A percentile compares a stretch with the other conserved stretches of the same genome.
Evolutionary conservation across 2,797 vertebrate species (phyloP).

Genomic region (Masticophis lateralis): DNA sequence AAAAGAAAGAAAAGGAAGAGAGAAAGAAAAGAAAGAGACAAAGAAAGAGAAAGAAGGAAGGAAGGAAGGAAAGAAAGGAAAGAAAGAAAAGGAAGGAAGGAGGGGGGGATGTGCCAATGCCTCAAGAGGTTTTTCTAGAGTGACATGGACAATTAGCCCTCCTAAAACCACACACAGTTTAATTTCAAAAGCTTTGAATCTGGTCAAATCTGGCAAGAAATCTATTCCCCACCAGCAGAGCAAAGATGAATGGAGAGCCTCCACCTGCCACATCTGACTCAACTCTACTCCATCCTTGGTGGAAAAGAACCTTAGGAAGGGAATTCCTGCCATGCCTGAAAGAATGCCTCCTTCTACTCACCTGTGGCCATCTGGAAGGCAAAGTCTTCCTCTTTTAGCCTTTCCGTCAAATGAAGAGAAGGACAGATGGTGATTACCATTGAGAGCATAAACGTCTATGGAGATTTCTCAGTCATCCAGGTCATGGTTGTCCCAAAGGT

Average conservation of each 20-base stretch:
- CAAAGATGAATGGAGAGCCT: not conserved
- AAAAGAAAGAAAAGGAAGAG: no score
- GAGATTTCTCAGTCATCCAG: no score
- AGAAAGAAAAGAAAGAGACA: no score
- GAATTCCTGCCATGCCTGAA: not conserved
- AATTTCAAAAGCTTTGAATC: not conserved
- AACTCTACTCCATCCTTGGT: not conserved
- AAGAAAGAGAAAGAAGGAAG: no score
- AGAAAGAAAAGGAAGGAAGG: no score
- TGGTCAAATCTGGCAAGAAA: not conserved
- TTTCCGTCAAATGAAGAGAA: not conserved
- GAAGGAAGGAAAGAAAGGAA: no score
- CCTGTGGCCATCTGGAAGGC: not conserved
- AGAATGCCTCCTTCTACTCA: not conserved
- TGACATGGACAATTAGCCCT: not conserved
- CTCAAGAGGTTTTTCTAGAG: not conserved
- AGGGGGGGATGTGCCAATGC: not conserved
- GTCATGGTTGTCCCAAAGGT: no score
- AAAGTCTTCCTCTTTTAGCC: not conserved
- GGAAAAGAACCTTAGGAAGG: not conserved
- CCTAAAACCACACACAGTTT: not conserved
- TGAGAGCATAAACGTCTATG: no score
- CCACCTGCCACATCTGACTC: not conserved
- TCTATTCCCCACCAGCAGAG: not conserved
- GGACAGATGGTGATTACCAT: not conserved